Evolutionary conservation across 2,113 vertebrate species (phyloP), one percentile per base, ranked within the genome.

Genomic region (Thinocorus orbignyianus): DNA sequence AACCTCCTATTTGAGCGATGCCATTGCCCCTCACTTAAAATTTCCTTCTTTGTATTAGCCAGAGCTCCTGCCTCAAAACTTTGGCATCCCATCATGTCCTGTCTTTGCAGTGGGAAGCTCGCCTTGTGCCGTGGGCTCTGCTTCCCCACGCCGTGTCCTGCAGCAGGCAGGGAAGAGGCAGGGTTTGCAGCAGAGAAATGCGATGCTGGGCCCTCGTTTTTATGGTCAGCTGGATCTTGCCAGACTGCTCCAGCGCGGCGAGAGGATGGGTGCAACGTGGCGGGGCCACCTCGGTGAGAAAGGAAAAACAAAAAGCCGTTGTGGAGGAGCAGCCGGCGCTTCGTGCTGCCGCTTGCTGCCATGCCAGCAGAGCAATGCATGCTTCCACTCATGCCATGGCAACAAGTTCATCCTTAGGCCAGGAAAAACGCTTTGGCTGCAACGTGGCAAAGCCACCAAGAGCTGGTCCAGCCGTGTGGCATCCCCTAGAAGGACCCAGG

Each of bases 381-480:
- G 81, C 94, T 62, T 88, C 9, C 7, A 15, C 74, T 88, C 95
- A 94, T 96, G 80, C 96, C 95, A 95, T 97, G 92, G 96, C 96
- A 97, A 96, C 97, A 95, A 94, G 96, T 97, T 95, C 95, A 96
- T 95, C 95, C 69, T 23, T 28, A 31, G 94, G 95, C 95, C 95
- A 93, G 85, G 16, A 28, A 28, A 41, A 16, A 7, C 0, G 4
- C 30, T 55, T 30, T 89, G 91, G 55, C 60, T 26, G 62, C 52
- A 16, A 30, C 0, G 5, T 37, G 89, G 46, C 49, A 44, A 44
- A 71, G 81, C 1, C 0, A 35, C 74, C 77, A 30, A 88, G 81
- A 88, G 68, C 61, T 0, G 0, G 24, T 49, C 70, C 90, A 15
- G 84, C 65, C 65, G 25, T 28, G 49, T 0, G 0, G 57, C 60